Conservation (phyloP, 1,140 invertebrate genomes). For the Antheraea pernyi region DNA sequence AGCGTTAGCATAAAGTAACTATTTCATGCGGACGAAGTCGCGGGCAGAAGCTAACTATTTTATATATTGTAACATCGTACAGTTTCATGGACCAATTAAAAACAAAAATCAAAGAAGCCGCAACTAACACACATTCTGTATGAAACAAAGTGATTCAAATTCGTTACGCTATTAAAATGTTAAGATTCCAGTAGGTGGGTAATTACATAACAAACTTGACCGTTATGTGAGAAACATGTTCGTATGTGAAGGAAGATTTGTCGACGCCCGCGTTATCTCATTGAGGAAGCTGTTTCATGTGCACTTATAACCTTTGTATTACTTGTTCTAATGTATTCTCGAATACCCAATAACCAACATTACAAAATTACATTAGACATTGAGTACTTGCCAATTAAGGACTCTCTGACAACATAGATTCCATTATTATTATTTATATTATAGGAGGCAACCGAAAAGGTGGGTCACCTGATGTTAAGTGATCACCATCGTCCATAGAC, state of each 20-base stretch:
- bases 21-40: too few relatives aligned
- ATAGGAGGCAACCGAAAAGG: too few relatives aligned
- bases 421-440: too few relatives aligned
- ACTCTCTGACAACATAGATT: too few relatives aligned
- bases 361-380: too few relatives aligned
- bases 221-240: slow-evolving; percentile 1
- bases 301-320: background rate
- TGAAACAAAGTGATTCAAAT: slow-evolving; percentile 16
- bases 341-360: too few relatives aligned
- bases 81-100: background rate
- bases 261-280: background rate
- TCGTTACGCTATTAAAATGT: slow-evolving; percentile 16
- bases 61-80: background rate
- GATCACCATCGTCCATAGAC: too few relatives aligned
- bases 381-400: too few relatives aligned
- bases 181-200: slow-evolving; percentile 14
- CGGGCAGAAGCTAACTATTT: background rate
- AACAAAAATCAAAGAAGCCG: slow-evolving; percentile 27
- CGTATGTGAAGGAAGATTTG: background rate
- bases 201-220: slow-evolving; percentile 4
- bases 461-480: too few relatives aligned
- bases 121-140: slow-evolving; percentile 7
- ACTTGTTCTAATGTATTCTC: background rate
- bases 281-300: background rate
- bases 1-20: too few relatives aligned